Evolutionary conservation across 1,140 invertebrate genomes (phyloP), one percentile per base, ranked within the genome.

Genomic region (Drosophila auraria): DNA sequence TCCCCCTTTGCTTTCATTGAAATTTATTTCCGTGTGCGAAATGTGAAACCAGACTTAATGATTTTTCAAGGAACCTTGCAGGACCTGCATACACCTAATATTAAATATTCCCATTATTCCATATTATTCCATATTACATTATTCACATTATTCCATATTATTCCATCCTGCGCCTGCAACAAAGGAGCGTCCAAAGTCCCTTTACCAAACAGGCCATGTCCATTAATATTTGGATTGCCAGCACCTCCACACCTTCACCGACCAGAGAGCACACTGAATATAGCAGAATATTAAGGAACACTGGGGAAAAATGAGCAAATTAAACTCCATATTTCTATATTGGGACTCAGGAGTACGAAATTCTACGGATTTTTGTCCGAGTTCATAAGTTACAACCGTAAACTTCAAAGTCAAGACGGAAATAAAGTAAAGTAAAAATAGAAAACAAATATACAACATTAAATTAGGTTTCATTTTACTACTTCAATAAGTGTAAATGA

Each of bases 161-260:
- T 36, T 23, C 40, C 40, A 47, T 49, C 14, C 64, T 49, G 65
- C n/a, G 30, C 17, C 14, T 40, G 27, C 56, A 45, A 8, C 12
- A 53, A 68, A 44, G 49, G 20, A n/a, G 49, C 6, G 14, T 12
- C 20, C 33, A 11, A 25, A 17, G 30, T 14, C 36, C 36, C 7
- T 49, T 30, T 44, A 51, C n/a, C 14, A 12, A 33, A 14, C 17
- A n/a, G 40, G 27, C 42, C 15, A 40, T 23, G 27, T 27, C 49
- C 72, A 68, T 77, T 66, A 56, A 77, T 75, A 56, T 77, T 66
- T 59, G 65, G 75, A 25, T 17, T 42, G 36, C 42, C 53, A 63
- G 58, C 53, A 63, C 64, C 53, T 36, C 17, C 12, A 38, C 30
- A 30, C 14, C 38, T 60, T 9, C 63, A 63, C 45, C 25, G 62